phyloP scores from a whole-genome alignment of 2,888 invertebrate species.

The Mesoligia furuncula region DNA sequence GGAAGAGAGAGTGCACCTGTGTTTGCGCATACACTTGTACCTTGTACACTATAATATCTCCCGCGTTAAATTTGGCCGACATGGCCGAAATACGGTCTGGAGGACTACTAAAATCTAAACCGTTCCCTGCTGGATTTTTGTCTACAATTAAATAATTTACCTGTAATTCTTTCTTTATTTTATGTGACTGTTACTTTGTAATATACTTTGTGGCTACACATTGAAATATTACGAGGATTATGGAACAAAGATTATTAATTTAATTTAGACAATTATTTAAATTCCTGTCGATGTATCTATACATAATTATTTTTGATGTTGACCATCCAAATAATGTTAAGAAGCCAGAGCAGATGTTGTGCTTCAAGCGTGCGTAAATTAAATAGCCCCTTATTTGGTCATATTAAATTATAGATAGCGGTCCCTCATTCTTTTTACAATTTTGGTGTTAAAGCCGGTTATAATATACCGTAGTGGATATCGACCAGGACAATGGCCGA shows the following conservation, averaged over 20 bases:
- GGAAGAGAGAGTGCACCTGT: too few relatives aligned
- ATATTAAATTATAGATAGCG: constrained; percentile 29
- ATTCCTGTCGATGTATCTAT: neutral
- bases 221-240: too few relatives aligned
- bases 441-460: constrained; percentile 8
- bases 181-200: neutral
- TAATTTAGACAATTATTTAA: neutral
- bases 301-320: neutral
- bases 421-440: constrained; percentile 13
- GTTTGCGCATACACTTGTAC: too few relatives aligned
- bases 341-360: neutral
- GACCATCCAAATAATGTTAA: neutral
- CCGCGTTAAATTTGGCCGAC: too few relatives aligned
- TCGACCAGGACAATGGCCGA: neutral
- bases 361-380: neutral
- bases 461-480: neutral
- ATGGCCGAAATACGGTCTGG: too few relatives aligned
- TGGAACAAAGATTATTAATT: neutral
- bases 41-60: too few relatives aligned
- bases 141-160: neutral
- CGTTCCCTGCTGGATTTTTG: neutral
- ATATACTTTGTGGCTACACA: neutral
- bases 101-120: neutral
- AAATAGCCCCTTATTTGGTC: constrained; percentile 19
- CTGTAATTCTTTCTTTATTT: neutral